These are phyloP conservation scores for Plectropomus leopardus DNA, from an alignment of 2,113 vertebrate species.

Conservation along the genomic window DNA sequence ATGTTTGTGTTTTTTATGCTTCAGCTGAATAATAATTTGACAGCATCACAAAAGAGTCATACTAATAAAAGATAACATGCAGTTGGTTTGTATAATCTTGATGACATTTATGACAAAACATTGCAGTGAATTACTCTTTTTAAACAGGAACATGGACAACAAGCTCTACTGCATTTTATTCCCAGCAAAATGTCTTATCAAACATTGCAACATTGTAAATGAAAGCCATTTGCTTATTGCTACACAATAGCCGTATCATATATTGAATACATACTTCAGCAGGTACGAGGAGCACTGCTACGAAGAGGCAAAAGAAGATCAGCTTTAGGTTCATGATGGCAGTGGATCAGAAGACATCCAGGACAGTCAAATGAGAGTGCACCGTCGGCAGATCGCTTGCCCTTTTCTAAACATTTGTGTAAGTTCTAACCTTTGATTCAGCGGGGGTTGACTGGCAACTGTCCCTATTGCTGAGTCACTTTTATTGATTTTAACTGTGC, in stretches of 20 bases:
- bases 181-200: conserved; percentile 4
- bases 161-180: conserved; percentile 25
- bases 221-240: conserved; percentile 1
- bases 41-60: neutral
- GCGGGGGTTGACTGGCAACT: conserved; percentile 19
- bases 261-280: conserved; percentile 77
- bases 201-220: conserved; percentile 24
- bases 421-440: conserved; percentile 71
- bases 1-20: conserved; percentile 46
- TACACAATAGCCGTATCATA: neutral
- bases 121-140: neutral
- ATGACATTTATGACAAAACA: neutral
- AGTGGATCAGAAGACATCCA: conserved; percentile 50
- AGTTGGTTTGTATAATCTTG: neutral
- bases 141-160: neutral
- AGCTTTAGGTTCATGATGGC: conserved; percentile 81
- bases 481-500: conserved; percentile 56
- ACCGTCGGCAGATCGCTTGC: conserved; percentile 15
- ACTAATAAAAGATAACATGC: neutral
- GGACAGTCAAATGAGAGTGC: conserved; percentile 39
- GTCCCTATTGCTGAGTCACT: conserved; percentile 35
- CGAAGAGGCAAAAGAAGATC: conserved; percentile 72
- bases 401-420: conserved; percentile 44
- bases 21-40: conserved; percentile 52
- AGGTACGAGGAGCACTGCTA: conserved; percentile 74